phyloP scores from a whole-genome alignment of 2,113 vertebrate species.

The Eclectus roratus region DNA sequence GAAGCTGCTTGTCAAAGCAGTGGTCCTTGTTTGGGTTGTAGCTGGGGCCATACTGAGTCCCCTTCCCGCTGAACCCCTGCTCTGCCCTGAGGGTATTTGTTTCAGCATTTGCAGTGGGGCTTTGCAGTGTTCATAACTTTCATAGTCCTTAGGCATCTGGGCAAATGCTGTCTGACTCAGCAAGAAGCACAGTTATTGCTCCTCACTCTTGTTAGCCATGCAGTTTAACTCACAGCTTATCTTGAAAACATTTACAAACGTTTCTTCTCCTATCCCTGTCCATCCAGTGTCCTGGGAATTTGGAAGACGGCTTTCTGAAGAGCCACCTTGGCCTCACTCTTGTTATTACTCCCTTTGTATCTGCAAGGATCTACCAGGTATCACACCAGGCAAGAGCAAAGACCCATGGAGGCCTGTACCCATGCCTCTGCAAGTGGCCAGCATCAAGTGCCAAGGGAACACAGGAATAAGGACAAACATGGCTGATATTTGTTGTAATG shows the following conservation, averaged over 20 bases:
- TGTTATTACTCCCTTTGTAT: neutral
- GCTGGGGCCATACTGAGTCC: neutral
- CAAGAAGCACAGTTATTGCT: neutral
- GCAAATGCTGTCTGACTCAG: neutral
- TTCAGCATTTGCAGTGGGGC: neutral
- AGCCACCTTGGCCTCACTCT: neutral
- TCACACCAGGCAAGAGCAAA: neutral
- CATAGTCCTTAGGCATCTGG: neutral
- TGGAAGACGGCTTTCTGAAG: neutral
- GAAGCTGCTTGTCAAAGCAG: neutral
- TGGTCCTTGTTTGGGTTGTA: neutral
- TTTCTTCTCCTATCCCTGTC: neutral
- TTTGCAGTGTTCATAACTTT: neutral
- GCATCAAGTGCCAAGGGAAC: neutral
- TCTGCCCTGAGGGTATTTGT: fast-evolving
- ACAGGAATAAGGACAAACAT: neutral
- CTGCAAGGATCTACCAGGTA: neutral
- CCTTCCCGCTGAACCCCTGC: neutral
- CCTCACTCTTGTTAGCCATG: neutral
- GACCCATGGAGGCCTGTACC: neutral
- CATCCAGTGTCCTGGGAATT: neutral
- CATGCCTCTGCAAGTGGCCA: neutral
- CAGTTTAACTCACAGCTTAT: neutral
- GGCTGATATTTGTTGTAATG: neutral
- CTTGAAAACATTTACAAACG: neutral